Evolutionary conservation across 2,888 invertebrate species (phyloP).

Genomic region (Glaucopsyche alexis): DNA sequence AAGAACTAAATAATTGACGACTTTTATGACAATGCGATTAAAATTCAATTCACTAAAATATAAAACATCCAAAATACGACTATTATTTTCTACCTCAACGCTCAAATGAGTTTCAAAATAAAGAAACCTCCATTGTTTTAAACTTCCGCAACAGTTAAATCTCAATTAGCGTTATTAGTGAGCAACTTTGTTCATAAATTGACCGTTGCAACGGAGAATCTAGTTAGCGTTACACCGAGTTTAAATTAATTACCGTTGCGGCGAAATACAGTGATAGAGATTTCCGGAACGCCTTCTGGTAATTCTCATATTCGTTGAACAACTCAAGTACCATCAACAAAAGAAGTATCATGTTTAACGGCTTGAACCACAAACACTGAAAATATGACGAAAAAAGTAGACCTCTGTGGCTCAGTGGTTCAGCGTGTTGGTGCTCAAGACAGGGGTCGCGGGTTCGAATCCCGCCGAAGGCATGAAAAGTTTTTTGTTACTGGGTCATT

Average conservation of each 20-base stretch:
- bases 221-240: constrained; percentile 28
- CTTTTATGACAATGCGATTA: too few species aligned
- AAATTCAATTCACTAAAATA: too few species aligned
- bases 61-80: too few species aligned
- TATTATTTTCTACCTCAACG: neutral
- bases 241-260: constrained; percentile 24
- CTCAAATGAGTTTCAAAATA: constrained; percentile 8
- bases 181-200: constrained; percentile 31
- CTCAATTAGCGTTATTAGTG: constrained; percentile 32
- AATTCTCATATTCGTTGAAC: constrained; percentile 1
- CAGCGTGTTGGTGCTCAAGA: too few species aligned
- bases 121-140: constrained; percentile 17
- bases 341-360: neutral
- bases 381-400: too few species aligned
- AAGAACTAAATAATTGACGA: too few species aligned
- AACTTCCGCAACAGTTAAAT: constrained; percentile 30
- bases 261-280: constrained; percentile 17
- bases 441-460: too few species aligned
- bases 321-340: neutral
- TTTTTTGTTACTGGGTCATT: too few species aligned
- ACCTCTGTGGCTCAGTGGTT: too few species aligned
- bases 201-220: constrained; percentile 30
- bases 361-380: too few species aligned
- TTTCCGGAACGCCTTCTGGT: constrained; percentile 19
- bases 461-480: too few species aligned